Percentiles rank a stretch among this genome's conserved stretches.
phyloP scores from a whole-genome alignment of 1,140 invertebrate species.

The Tenebrio molitor region DNA sequence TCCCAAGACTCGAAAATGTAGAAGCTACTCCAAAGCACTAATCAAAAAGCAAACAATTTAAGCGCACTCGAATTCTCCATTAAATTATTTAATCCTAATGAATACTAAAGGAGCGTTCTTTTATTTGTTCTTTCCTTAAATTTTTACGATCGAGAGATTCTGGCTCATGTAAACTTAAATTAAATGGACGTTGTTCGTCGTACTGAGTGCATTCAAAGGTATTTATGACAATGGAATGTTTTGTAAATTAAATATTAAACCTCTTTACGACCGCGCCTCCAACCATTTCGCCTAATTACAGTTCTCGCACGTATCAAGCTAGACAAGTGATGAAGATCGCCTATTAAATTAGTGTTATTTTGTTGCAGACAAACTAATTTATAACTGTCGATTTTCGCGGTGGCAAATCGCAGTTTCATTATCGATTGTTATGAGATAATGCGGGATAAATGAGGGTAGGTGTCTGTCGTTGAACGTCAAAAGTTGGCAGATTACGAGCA shows the following conservation, averaged over 20 bases:
- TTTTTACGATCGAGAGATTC: constrained; percentile 36
- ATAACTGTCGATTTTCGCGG: not conserved
- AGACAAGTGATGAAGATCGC: too few species aligned
- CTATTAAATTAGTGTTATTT: not conserved
- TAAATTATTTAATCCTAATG: constrained; percentile 41
- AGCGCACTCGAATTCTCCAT: constrained; percentile 33
- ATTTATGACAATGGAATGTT: constrained; percentile 23
- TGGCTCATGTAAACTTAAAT: constrained; percentile 21
- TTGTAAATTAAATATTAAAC: constrained; percentile 37
- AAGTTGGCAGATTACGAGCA: constrained; percentile 7
- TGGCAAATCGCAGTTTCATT: constrained; percentile 4
- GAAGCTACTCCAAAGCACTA: constrained; percentile 20
- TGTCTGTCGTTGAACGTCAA: constrained; percentile 14
- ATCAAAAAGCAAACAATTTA: constrained; percentile 39
- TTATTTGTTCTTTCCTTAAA: constrained; percentile 40
- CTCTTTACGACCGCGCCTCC: not conserved
- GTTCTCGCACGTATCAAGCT: too few species aligned
- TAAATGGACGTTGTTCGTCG: constrained; percentile 19
- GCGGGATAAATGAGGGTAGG: constrained; percentile 11
- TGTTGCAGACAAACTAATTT: not conserved
- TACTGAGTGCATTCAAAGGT: constrained; percentile 4
- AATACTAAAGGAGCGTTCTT: constrained; percentile 37
- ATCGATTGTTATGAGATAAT: constrained; percentile 16
- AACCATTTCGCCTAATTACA: constrained; percentile 14
- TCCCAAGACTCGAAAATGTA: constrained; percentile 22